Evolutionary conservation across 2,113 vertebrate genomes (phyloP), one percentile per base, ranked within the genome.

Genomic region (Orycteropus afer): DNA sequence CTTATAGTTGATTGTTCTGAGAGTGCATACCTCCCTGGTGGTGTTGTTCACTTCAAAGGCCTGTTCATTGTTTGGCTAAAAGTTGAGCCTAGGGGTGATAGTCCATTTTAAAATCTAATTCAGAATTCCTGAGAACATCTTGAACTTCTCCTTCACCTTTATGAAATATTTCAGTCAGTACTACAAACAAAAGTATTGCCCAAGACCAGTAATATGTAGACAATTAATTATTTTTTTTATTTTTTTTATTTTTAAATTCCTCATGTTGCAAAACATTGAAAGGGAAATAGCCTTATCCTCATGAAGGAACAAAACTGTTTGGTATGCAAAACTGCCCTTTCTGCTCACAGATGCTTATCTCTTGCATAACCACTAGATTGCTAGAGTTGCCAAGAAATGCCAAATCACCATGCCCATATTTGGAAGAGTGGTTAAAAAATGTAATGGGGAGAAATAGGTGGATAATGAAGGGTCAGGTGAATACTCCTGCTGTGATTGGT

Each of bases 201-300:
- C 49, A 95, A 93, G 86, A 85, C 10, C 79, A 86, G 40, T 45
- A 79, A 86, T 7, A 3, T 86, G 45, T 85, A 69, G 32, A 22
- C 29, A 76, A 15, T 45, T 42, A 88, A 78, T 37, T 95, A 63
- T 45, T 37, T 74, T 63, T 84, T 55, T n/a, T n/a, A n/a, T n/a
- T n/a, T n/a, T n/a, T n/a, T n/a, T n/a, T n/a, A n/a, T n/a, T n/a
- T n/a, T n/a, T n/a, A n/a, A n/a, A n/a, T 94, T 94, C 55, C 76
- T 74, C 65, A 57, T 94, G 82, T 94, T 91, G 89, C 42, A 96
- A 94, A 86, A 45, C 40, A 47, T 40, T 82, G 49, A 94, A 90
- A 89, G 51, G 74, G 34, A 94, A 93, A 37, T 74, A 80, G 63
- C 51, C 27, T 55, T 89, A 91, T 95, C 63, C 55, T 82, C 71